phyloP scores from a whole-genome alignment of 2,888 invertebrate species.

The Formica aserva region DNA sequence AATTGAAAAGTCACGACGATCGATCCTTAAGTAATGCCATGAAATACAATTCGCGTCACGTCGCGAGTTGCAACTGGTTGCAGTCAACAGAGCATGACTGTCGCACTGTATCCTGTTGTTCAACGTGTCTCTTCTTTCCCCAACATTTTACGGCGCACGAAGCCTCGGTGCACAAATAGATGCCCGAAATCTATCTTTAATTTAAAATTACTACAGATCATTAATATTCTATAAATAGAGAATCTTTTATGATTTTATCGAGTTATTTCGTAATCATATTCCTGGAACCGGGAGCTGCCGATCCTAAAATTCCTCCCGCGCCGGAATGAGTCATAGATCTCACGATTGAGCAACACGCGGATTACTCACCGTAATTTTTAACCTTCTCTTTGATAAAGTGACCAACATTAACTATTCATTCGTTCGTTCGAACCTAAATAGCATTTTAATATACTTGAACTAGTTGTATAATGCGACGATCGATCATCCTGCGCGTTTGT shows the following conservation, averaged over 20 bases:
- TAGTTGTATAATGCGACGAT: background rate
- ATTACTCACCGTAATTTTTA: conserved; percentile 62
- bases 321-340: conserved; percentile 59
- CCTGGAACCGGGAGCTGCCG: background rate
- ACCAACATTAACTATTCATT: background rate
- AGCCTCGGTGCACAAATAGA: background rate
- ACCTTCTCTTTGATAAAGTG: conserved; percentile 46
- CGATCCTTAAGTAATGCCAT: conserved; percentile 1
- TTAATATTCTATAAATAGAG: background rate
- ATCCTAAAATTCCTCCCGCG: conserved; percentile 49
- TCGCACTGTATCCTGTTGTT: conserved; percentile 35
- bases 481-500: background rate
- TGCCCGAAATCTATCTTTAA: background rate
- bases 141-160: conserved; percentile 3
- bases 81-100: conserved; percentile 39
- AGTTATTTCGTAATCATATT: conserved; percentile 7
- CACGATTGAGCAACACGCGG: conserved; percentile 52
- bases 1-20: conserved; percentile 10
- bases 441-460: background rate
- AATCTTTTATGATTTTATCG: background rate
- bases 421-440: background rate
- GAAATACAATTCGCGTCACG: conserved; percentile 31
- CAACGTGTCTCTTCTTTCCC: conserved; percentile 42
- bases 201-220: background rate
- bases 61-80: conserved; percentile 37